Evolutionary conservation across 2,113 vertebrate species (phyloP).

Genomic region (Callithrix jacchus): DNA sequence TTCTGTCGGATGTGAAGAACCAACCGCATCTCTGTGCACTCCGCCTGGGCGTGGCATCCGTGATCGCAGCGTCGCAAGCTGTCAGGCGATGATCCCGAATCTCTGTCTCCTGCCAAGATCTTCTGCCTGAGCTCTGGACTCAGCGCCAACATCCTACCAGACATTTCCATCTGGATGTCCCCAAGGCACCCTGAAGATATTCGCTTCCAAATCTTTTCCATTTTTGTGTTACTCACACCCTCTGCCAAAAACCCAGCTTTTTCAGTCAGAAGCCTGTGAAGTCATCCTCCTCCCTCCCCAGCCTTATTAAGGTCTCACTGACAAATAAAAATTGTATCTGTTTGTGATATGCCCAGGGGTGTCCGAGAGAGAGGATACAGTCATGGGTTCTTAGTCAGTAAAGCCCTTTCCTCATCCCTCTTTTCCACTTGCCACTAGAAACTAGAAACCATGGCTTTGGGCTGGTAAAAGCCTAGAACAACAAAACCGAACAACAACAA

Average conservation of each 20-base stretch:
- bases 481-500: no score
- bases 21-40: no score
- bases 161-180: background rate
- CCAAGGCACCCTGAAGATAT: no score
- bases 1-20: background rate
- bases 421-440: no score
- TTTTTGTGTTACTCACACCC: background rate
- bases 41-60: background rate
- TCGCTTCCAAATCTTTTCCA: background rate
- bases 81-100: background rate
- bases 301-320: no score
- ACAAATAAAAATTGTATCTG: background rate
- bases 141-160: background rate
- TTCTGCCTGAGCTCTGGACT: background rate
- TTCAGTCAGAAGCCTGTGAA: background rate
- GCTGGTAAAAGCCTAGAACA: no score
- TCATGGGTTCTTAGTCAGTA: no score
- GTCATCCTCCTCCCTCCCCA: no score
- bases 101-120: background rate
- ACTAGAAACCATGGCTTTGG: no score
- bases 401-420: no score
- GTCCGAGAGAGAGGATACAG: no score
- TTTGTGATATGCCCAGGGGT: background rate
- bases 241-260: background rate
- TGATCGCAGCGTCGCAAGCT: accelerated